phyloP scores from a whole-genome alignment of 2,797 vertebrate species.

The Mormyrops boulengeri region DNA sequence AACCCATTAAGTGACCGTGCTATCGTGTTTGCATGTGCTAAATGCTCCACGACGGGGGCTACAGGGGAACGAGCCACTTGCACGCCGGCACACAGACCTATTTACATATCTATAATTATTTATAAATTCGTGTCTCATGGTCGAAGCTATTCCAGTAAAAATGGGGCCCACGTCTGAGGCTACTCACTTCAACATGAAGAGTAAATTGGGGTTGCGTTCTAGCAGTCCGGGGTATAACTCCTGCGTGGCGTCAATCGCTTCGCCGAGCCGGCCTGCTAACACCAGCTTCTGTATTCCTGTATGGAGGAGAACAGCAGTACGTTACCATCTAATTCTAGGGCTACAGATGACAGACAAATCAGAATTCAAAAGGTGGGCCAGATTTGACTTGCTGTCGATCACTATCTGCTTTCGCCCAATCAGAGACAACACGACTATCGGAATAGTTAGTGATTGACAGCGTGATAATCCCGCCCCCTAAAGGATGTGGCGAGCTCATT shows the following conservation, averaged over 20 bases:
- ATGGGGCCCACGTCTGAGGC: neutral
- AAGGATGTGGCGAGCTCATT: neutral
- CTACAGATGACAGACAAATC: neutral
- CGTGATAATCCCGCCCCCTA: neutral
- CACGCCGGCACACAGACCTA: neutral
- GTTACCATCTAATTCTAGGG: neutral
- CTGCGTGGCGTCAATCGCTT: slow-evolving; percentile 91
- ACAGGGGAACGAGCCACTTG: neutral
- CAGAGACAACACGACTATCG: neutral
- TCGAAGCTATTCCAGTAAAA: neutral
- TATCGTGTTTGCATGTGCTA: neutral
- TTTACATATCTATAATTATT: neutral
- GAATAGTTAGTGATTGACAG: neutral
- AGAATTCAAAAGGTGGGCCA: neutral
- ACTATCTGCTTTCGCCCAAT: neutral
- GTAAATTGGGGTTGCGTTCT: slow-evolving; percentile 91
- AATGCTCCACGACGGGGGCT: neutral
- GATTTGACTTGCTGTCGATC: neutral
- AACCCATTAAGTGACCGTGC: neutral
- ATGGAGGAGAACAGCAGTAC: slow-evolving; percentile 26
- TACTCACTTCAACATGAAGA: slow-evolving; percentile 98
- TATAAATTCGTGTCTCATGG: neutral
- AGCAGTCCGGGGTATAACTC: slow-evolving; percentile 91
- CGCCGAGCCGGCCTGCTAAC: slow-evolving; percentile 88
- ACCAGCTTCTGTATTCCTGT: slow-evolving; percentile 98